Conservation (phyloP, 2,888 invertebrate species). For the Drosophila pseudotalamancana region DNA sequence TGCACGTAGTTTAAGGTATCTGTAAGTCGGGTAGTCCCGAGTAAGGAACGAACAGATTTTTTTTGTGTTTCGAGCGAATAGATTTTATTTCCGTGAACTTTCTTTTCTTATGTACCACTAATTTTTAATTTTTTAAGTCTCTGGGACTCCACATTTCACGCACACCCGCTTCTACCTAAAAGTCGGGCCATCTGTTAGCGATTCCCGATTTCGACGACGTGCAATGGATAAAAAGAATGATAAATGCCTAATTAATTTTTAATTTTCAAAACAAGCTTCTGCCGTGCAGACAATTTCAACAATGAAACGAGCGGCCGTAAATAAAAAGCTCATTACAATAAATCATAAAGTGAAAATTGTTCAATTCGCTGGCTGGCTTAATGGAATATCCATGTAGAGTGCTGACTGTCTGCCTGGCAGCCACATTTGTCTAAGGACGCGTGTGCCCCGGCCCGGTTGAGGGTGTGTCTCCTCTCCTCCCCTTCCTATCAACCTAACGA, state of each 20-base stretch:
- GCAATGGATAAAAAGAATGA: constrained; percentile 47
- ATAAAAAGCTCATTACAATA: constrained; percentile 78
- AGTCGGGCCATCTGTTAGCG: constrained; percentile 41
- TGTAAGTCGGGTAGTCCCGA: too few relatives aligned
- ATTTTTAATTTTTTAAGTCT: too few relatives aligned
- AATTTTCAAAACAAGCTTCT: constrained; percentile 63
- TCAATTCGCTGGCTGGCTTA: constrained; percentile 66
- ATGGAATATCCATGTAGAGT: constrained; percentile 70
- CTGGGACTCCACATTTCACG: not conserved
- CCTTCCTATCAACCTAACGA: constrained; percentile 1
- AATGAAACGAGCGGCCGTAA: constrained; percentile 53
- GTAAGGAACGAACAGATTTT: too few relatives aligned
- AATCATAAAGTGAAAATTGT: constrained; percentile 76
- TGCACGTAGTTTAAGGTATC: too few relatives aligned
- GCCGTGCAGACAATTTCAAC: constrained; percentile 31
- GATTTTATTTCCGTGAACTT: not conserved
- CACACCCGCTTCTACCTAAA: not conserved
- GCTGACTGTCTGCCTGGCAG: constrained; percentile 22
- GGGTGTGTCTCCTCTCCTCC: constrained; percentile 24
- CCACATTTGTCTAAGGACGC: constrained; percentile 70
- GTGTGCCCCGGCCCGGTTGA: constrained; percentile 16
- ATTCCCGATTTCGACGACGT: constrained; percentile 17
- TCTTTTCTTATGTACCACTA: not conserved
- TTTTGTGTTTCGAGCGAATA: not conserved
- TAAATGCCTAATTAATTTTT: constrained; percentile 79